Percentiles rank a stretch among this genome's conserved stretches.
These are phyloP conservation scores for Aromia moschata DNA, from an alignment of 2,888 invertebrate species.

Conservation along the genomic window DNA sequence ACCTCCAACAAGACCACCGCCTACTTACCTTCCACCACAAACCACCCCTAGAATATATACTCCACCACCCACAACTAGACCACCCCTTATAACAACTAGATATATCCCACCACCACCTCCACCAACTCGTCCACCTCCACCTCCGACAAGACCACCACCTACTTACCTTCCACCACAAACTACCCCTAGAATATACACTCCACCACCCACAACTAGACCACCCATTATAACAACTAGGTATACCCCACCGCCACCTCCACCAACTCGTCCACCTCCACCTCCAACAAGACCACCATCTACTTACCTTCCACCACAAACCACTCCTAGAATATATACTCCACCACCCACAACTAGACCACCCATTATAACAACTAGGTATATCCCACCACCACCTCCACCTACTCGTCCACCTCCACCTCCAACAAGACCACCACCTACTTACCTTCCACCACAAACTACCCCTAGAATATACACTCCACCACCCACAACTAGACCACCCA, in stretches of 20 bases:
- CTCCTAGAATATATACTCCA: constrained; percentile 2
- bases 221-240: too few relatives aligned
- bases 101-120: background rate
- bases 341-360: background rate
- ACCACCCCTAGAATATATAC: background rate
- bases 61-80: background rate
- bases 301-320: background rate
- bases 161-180: background rate
- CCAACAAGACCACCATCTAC: background rate
- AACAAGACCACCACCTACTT: background rate
- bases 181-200: background rate
- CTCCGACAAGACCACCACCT: constrained; percentile 1
- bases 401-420: background rate
- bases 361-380: background rate
- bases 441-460: background rate
- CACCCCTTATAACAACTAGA: background rate
- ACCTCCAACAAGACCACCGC: too few relatives aligned
- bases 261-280: background rate
- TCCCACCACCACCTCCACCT: background rate
- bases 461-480: background rate
- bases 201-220: background rate
- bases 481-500: background rate
- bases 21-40: background rate
- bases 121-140: background rate
- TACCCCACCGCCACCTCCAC: background rate